These are phyloP conservation scores for Xenentodon cancila DNA, from an alignment of 2,797 vertebrate genomes.

Conservation along the genomic window DNA sequence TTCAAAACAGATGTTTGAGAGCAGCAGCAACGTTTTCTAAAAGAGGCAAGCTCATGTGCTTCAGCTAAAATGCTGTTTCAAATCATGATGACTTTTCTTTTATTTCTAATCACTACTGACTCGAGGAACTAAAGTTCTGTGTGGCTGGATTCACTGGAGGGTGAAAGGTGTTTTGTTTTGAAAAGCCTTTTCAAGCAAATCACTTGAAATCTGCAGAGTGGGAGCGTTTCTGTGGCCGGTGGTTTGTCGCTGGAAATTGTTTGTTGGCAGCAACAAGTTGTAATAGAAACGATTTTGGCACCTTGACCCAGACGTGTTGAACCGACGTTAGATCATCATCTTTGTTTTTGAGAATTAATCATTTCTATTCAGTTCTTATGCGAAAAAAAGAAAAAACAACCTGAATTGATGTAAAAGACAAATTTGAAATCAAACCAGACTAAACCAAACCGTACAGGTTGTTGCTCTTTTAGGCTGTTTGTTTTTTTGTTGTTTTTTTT, in stretches of 20 bases:
- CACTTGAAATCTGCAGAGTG: no score
- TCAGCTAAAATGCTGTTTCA: no score
- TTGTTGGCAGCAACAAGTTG: constrained; percentile 8
- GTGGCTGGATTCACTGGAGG: background rate
- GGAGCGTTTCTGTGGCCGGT: constrained; percentile 4
- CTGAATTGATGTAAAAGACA: no score
- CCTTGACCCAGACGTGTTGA: background rate
- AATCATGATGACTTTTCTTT: no score
- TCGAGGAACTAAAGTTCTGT: background rate
- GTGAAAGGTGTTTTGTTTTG: constrained; percentile 2
- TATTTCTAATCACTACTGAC: no score
- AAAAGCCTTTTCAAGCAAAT: background rate
- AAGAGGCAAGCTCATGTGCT: no score
- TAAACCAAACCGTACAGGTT: background rate
- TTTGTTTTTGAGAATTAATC: background rate
- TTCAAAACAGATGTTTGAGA: no score
- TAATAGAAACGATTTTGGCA: constrained; percentile 15
- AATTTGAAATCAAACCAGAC: background rate
- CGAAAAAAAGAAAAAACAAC: background rate
- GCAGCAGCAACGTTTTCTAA: no score
- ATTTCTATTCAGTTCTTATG: background rate
- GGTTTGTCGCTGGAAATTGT: background rate
- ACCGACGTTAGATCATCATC: background rate
- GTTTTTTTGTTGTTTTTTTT: background rate
- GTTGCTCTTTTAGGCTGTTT: background rate